phyloP scores from a whole-genome alignment of 2,888 invertebrate genomes.

The Cephus pulcher region DNA sequence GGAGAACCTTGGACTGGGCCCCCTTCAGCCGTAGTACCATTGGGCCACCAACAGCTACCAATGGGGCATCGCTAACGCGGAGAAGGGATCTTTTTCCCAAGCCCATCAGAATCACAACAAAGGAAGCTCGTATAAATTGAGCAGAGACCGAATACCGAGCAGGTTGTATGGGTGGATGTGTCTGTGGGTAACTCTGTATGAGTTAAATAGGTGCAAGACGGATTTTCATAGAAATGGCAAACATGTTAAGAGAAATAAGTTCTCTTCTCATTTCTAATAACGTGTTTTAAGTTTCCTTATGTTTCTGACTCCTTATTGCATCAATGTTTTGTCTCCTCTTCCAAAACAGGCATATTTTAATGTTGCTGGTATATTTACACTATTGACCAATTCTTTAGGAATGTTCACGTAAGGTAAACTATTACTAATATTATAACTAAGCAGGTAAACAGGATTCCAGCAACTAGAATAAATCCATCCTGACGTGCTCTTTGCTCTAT shows the following conservation, averaged over 20 bases:
- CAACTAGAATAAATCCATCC: conserved; percentile 89
- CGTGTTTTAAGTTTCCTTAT: not conserved
- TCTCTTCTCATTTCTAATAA: not conserved
- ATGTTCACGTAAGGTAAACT: conserved; percentile 71
- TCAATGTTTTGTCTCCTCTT: not conserved
- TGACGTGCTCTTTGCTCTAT: conserved; percentile 89
- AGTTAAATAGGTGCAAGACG: not conserved
- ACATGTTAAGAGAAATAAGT: not conserved
- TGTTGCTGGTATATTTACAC: not conserved
- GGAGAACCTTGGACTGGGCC: conserved; percentile 15
- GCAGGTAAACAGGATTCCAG: conserved; percentile 87
- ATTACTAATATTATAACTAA: conserved; percentile 84
- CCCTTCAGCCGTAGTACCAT: conserved; percentile 1
- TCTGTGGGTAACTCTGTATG: not conserved
- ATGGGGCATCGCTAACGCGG: not conserved
- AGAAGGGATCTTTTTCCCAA: conserved; percentile 28
- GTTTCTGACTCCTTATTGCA: not conserved
- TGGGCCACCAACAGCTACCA: not conserved
- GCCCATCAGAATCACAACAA: conserved; percentile 25
- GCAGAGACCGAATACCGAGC: not conserved
- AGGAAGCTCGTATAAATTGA: conserved; percentile 8
- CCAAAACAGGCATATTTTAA: not conserved
- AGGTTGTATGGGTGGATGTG: not conserved
- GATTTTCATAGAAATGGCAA: not conserved
- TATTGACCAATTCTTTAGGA: conserved; percentile 7